Evolutionary conservation across 2,888 invertebrate species (phyloP).

Genomic region (Drosophila subsilvestris): DNA sequence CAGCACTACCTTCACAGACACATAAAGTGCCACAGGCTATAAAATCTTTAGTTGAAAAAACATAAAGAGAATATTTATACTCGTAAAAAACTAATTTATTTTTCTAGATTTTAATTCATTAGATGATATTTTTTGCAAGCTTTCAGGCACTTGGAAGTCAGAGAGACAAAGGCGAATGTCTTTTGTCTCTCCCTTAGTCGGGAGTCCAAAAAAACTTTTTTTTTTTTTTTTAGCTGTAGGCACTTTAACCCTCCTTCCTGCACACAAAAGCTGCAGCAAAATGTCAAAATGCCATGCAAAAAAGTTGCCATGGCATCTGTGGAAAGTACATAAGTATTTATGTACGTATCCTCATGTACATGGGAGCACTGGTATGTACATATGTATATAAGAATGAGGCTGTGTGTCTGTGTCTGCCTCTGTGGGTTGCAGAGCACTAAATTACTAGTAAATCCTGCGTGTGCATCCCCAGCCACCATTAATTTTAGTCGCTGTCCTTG

Average conservation of each 20-base stretch:
- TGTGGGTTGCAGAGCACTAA: conserved; percentile 46
- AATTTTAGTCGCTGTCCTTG: conserved; percentile 50
- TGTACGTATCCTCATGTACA: background rate
- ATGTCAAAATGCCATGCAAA: conserved; percentile 57
- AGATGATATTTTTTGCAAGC: conserved; percentile 21
- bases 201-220: background rate
- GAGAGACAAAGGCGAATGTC: conserved; percentile 25
- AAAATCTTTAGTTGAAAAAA: conserved; percentile 39
- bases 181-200: conserved; percentile 34
- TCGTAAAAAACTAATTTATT: conserved; percentile 55
- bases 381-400: background rate
- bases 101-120: conserved; percentile 61
- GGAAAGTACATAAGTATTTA: background rate
- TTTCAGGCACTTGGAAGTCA: background rate
- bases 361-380: background rate
- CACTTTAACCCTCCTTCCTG: conserved; percentile 34
- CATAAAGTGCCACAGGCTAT: conserved; percentile 44
- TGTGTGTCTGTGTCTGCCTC: conserved; percentile 7
- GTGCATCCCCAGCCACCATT: conserved; percentile 60
- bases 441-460: conserved; percentile 62
- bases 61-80: background rate
- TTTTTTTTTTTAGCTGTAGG: conserved; percentile 44
- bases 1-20: background rate
- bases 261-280: conserved; percentile 52
- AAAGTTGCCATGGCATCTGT: conserved; percentile 24